These are phyloP conservation scores for Mythimna pallens DNA, from an alignment of 2,888 invertebrate genomes.

Conservation along the genomic window DNA sequence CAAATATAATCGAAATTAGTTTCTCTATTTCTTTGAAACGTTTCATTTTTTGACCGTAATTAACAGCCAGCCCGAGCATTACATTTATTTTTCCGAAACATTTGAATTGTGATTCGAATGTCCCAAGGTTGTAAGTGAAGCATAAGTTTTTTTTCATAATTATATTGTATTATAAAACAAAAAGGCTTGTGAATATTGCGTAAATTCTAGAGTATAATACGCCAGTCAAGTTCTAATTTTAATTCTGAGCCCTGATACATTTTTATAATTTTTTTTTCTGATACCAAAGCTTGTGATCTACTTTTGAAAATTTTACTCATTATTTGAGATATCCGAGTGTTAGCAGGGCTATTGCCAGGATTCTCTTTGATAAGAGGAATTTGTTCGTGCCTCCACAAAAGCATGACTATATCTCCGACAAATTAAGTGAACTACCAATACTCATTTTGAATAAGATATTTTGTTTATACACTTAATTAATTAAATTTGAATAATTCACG, in stretches of 20 bases:
- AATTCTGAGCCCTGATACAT: slow-evolving; percentile 7
- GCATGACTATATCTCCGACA: slow-evolving; percentile 11
- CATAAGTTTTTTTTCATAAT: slow-evolving; percentile 47
- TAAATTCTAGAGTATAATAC: slow-evolving; percentile 68
- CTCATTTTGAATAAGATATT: slow-evolving; percentile 19
- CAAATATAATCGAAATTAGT: slow-evolving; percentile 60
- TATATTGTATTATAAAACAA: slow-evolving; percentile 59
- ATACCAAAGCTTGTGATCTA: slow-evolving; percentile 5
- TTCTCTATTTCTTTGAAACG: slow-evolving; percentile 19
- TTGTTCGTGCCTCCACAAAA: slow-evolving; percentile 1
- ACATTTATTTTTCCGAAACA: slow-evolving; percentile 14
- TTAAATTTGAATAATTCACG: slow-evolving; percentile 64
- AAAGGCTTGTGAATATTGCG: slow-evolving; percentile 86
- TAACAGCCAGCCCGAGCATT: slow-evolving; percentile 1
- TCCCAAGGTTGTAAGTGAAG: slow-evolving; percentile 44
- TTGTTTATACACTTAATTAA: slow-evolving; percentile 21
- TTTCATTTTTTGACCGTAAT: slow-evolving; percentile 30
- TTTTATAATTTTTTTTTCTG: slow-evolving; percentile 16
- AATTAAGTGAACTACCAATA: slow-evolving; percentile 11
- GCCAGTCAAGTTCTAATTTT: slow-evolving; percentile 37
- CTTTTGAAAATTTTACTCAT: slow-evolving; percentile 36
- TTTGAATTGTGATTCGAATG: slow-evolving; percentile 21
- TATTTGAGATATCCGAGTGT: slow-evolving; percentile 29
- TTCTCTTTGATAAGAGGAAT: not conserved
- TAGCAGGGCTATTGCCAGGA: slow-evolving; percentile 45